Percentiles rank a stretch among this genome's conserved stretches.
Evolutionary conservation across 2,113 vertebrate species (phyloP).

Genomic region (Hippocampus comes): DNA sequence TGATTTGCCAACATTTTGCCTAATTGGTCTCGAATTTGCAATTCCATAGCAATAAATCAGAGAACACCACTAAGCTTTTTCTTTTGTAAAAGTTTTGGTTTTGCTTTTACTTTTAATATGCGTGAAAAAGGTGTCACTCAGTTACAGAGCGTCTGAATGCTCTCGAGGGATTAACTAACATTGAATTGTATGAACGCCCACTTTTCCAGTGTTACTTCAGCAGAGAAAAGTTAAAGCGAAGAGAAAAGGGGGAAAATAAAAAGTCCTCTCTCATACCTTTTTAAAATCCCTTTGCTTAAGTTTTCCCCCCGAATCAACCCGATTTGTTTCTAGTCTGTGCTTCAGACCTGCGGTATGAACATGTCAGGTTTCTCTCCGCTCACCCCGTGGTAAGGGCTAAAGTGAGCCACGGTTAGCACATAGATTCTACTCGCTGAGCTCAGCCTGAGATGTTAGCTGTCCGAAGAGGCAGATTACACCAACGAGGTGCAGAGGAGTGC

Average conservation of each 20-base stretch:
- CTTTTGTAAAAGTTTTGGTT: slow-evolving; percentile 8
- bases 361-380: slow-evolving; percentile 60
- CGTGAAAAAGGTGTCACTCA: not conserved
- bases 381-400: slow-evolving; percentile 58
- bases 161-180: not conserved
- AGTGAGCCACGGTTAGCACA: slow-evolving; percentile 66
- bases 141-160: not conserved
- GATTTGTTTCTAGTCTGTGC: slow-evolving; percentile 62
- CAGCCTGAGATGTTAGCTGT: slow-evolving; percentile 69
- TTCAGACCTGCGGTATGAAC: slow-evolving; percentile 7
- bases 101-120: slow-evolving; percentile 6
- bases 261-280: slow-evolving; percentile 34
- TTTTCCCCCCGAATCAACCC: slow-evolving; percentile 64
- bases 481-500: slow-evolving; percentile 57
- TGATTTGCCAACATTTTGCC: not conserved
- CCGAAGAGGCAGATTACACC: slow-evolving; percentile 74
- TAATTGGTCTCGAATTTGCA: not conserved
- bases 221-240: slow-evolving; percentile 32
- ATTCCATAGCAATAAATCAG: slow-evolving; percentile 1
- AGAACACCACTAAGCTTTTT: not conserved
- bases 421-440: slow-evolving; percentile 64
- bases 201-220: slow-evolving; percentile 17
- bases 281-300: slow-evolving; percentile 48
- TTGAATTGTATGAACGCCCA: not conserved
- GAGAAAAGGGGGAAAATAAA: slow-evolving; percentile 11